Conservation (phyloP, 2,797 vertebrate species). For the Myoxocephalus aenaeus region DNA sequence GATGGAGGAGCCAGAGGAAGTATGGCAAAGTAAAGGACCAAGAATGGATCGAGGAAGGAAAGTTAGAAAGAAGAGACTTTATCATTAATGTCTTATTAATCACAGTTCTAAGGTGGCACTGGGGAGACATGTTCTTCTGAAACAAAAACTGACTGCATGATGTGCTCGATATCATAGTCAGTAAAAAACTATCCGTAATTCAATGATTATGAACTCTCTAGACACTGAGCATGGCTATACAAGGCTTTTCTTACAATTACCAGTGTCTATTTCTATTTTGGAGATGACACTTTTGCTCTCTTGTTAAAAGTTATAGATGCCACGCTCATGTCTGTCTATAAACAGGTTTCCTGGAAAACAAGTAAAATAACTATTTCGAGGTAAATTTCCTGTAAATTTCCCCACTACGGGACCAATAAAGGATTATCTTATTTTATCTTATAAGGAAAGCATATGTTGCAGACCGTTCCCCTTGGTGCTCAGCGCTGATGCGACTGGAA, state of each 20-base stretch:
- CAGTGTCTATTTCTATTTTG: background rate
- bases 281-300: background rate
- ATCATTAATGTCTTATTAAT: slow-evolving; percentile 40
- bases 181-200: background rate
- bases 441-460: background rate
- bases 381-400: background rate
- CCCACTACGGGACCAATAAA: too few relatives aligned
- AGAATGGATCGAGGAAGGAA: slow-evolving; percentile 31
- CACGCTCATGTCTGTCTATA: background rate
- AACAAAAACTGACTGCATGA: background rate
- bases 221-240: background rate
- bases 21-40: slow-evolving; percentile 11
- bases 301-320: background rate
- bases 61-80: slow-evolving; percentile 8
- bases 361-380: background rate
- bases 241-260: background rate
- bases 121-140: background rate
- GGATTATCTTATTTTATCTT: too few relatives aligned
- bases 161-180: background rate
- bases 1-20: slow-evolving; percentile 39
- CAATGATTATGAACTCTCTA: background rate
- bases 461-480: slow-evolving; percentile 3
- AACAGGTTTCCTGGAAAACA: background rate
- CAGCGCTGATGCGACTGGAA: slow-evolving; percentile 21
- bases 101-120: slow-evolving; percentile 11